phyloP scores from a whole-genome alignment of 92 coral and sea anemone genomes.

The Epizoanthus ramosus region DNA sequence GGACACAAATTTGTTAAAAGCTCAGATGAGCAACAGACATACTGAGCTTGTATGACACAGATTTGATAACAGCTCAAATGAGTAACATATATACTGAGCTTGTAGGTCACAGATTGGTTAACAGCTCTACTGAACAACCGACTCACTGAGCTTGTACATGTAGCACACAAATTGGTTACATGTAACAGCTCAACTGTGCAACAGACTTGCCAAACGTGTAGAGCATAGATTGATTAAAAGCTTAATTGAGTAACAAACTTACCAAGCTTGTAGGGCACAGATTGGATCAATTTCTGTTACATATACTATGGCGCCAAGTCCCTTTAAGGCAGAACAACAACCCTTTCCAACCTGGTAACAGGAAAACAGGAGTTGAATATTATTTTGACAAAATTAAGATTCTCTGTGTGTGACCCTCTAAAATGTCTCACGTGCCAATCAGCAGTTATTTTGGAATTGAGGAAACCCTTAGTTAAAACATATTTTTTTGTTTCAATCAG shows the following conservation, averaged over 20 bases:
- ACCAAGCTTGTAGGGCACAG: slow-evolving; percentile 99
- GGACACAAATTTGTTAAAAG: no score
- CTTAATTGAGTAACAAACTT: slow-evolving; percentile 23
- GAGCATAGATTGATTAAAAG: no score
- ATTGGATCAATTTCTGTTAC: slow-evolving; percentile 99
- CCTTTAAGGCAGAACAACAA: slow-evolving; percentile 96
- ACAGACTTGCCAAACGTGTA: no score
- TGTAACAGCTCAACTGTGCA: no score
- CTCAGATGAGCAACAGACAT: no score
- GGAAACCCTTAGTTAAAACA: background rate
- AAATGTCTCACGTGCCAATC: background rate
- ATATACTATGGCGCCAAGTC: slow-evolving; percentile 96
- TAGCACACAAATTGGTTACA: no score
- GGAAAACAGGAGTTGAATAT: background rate
- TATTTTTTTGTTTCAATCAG: background rate
- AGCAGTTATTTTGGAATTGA: background rate
- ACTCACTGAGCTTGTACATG: no score
- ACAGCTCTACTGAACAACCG: no score
- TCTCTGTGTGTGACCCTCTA: background rate
- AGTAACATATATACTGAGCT: no score
- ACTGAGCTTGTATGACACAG: no score
- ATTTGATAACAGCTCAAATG: no score
- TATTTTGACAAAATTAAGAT: background rate
- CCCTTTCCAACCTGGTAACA: slow-evolving; percentile 88
- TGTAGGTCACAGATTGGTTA: no score